Evolutionary conservation across 2,797 vertebrate species (phyloP).

Genomic region (Parauchenoglanis ngamensis): DNA sequence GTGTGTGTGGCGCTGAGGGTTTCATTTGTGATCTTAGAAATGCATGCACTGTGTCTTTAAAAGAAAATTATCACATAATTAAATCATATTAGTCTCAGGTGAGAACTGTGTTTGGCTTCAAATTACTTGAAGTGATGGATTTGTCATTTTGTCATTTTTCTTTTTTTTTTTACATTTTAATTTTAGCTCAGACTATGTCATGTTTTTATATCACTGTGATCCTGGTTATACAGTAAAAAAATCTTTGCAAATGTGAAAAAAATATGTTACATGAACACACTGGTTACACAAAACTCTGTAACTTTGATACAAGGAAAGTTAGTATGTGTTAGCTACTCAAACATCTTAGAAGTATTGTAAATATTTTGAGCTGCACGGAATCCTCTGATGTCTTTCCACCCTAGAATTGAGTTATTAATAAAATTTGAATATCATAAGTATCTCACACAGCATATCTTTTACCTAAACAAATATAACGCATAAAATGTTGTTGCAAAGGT

Average conservation of each 20-base stretch:
- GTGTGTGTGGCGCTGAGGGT: constrained; percentile 40
- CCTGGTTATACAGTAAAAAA: constrained; percentile 22
- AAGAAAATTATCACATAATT: constrained; percentile 73
- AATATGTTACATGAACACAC: background rate
- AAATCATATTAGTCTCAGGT: constrained; percentile 75
- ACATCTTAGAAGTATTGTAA: background rate
- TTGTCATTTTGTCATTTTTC: constrained; percentile 61
- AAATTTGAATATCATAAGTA: background rate
- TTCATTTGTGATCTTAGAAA: constrained; percentile 56
- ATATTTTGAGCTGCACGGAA: background rate
- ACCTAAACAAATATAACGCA: background rate
- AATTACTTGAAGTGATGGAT: constrained; percentile 65
- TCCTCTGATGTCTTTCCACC: background rate
- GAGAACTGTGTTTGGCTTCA: constrained; percentile 61
- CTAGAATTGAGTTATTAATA: background rate
- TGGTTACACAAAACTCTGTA: background rate
- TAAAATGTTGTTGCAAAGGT: background rate
- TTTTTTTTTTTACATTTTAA: constrained; percentile 36
- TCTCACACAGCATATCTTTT: background rate
- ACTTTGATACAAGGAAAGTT: background rate
- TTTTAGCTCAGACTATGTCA: constrained; percentile 23
- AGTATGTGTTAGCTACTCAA: background rate
- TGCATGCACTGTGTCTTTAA: constrained; percentile 62
- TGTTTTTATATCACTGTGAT: constrained; percentile 34
- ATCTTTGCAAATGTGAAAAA: background rate